Percentiles rank a stretch among this genome's conserved stretches.
Evolutionary conservation across 2,113 vertebrate genomes (phyloP).

Genomic region (Petaurus breviceps): DNA sequence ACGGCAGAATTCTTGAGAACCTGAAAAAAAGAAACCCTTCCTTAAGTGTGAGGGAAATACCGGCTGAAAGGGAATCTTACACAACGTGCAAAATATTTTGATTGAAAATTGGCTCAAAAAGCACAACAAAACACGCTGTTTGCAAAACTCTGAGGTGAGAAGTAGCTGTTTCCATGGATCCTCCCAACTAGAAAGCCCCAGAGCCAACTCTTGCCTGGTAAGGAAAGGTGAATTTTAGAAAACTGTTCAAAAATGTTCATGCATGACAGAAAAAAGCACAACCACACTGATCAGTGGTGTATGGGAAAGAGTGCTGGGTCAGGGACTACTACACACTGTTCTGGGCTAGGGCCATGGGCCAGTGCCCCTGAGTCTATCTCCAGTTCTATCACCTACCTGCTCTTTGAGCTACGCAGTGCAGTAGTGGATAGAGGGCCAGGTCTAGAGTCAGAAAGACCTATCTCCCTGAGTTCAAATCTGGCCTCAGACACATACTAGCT

Average conservation of each 20-base stretch:
- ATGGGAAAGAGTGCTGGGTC: background rate
- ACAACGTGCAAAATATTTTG: slow-evolving; percentile 80
- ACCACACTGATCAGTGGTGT: background rate
- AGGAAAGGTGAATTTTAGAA: slow-evolving; percentile 28
- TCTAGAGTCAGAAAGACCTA: too few species aligned
- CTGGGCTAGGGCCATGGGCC: background rate
- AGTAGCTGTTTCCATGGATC: slow-evolving; percentile 64
- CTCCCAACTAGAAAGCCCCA: slow-evolving; percentile 14
- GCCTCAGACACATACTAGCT: too few species aligned
- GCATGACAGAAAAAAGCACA: background rate
- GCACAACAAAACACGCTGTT: slow-evolving; percentile 73
- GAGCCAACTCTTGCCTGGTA: slow-evolving; percentile 6
- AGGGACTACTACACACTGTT: background rate
- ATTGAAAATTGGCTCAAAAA: slow-evolving; percentile 74
- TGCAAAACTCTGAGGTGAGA: slow-evolving; percentile 75
- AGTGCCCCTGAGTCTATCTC: background rate
- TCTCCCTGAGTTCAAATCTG: too few species aligned
- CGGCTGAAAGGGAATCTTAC: slow-evolving; percentile 84
- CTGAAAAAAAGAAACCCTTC: slow-evolving; percentile 87
- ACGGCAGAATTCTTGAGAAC: slow-evolving; percentile 87
- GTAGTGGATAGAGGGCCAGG: too few species aligned
- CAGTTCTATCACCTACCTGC: background rate
- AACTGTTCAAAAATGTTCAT: background rate
- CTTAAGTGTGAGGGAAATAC: slow-evolving; percentile 85
- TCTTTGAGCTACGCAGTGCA: background rate